Evolutionary conservation across 2,888 invertebrate species (phyloP), one percentile per base, ranked within the genome.

Genomic region (Dryocosmus kuriphilus): DNA sequence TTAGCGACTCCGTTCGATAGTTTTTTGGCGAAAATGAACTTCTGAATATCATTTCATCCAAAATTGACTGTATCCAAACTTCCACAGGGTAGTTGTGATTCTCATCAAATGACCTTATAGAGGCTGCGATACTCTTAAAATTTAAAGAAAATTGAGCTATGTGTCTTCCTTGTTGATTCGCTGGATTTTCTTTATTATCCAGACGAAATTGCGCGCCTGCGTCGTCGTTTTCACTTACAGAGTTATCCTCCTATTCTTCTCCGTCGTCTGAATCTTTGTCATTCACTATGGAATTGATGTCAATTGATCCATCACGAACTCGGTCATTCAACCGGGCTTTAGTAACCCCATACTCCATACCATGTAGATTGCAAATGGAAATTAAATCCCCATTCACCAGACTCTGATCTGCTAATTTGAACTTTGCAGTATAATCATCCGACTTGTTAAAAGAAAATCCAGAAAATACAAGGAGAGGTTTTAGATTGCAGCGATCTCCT

Each of bases 111-210:
- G 67, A 1, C 24, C 60, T 32, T 30, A 79, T 60, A 2, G 75
- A 67, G 41, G 77, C 74, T 71, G 77, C 77, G 16, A 79, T 63
- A 61, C 77, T 65, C 51, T 65, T 63, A 55, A 46, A 76, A 51
- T 46, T 32, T 2, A 76, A 38, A 38, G 65, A 2, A 55, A 62
- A 76, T 32, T 14, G 30, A 22, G 57, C 46, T 6, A n/a, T 0
- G n/a, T n/a, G n/a, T n/a, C n/a, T n/a, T 9, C 27, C 2, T 11
- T 38, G 35, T 38, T 35, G 7, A 35, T 35, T 35, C 11, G 9
- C 35, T 38, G 35, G n/a, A n/a, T n/a, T n/a, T n/a, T n/a, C n/a
- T n/a, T n/a, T n/a, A n/a, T n/a, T n/a, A n/a, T n/a, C n/a, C 35
- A 2, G 7, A 16, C 1, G 4, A 22, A 2, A 22, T 7, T 57